Evolutionary conservation across 1,140 invertebrate species (phyloP), one percentile per base, ranked within the genome.

Genomic region (Sarcophaga peregrina): DNA sequence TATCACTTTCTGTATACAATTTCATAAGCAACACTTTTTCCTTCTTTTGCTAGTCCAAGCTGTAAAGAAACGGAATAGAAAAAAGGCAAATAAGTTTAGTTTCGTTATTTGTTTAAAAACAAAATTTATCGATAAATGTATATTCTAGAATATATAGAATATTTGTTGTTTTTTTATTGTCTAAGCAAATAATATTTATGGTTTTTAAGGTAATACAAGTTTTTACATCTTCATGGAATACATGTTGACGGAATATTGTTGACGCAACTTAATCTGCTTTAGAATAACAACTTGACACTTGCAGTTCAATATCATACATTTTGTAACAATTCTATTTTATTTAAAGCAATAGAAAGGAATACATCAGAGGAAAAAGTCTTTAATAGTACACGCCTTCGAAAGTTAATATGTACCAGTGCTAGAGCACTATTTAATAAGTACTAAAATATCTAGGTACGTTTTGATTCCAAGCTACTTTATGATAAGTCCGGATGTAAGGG

Each of bases 21-120:
- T 5, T 25, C 0, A 20, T 68, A 6, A 68, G 25, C 52, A 45
- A 46, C 45, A 47, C 73, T 46, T 75, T 15, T 75, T 75, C 8
- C 20, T 9, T 72, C 37, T 78, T 8, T 78, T 78, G 4, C 17
- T 78, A 46, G 8, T 20, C 47, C 17, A 10, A 50, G 47, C 75
- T 78, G 75, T 20, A 78, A 78, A 52, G 75, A 52, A 78, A 78
- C 7, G 11, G 15, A 76, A 76, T 47, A 78, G 25, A 11, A 48
- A 76, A 78, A 17, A 76, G 45, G 74, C 5, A 54, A 68, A 68
- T n/a, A 72, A 20, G 62, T 78, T 78, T 78, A 8, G n/a, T 78
- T 78, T 52, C 11, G 75, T 78, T 78, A 78, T 78, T 78, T 78
- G 75, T 78, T 78, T 52, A 78, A 50, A 48, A 4, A n/a, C n/a